Evolutionary conservation across 2,888 invertebrate genomes (phyloP).

Genomic region (Frankliniella intonsa): DNA sequence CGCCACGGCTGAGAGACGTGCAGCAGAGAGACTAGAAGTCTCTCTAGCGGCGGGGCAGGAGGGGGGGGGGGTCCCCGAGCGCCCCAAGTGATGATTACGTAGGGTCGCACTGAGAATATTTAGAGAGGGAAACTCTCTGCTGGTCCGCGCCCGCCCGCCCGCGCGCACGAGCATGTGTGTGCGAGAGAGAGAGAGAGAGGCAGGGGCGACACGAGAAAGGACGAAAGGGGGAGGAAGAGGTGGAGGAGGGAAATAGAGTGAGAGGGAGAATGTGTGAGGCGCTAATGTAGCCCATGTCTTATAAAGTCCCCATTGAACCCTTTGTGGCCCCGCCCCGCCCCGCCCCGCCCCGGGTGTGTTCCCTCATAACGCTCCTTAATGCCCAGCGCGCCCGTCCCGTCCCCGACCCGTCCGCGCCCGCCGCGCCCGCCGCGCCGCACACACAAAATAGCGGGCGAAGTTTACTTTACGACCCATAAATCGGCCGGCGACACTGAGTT

Average conservation of each 20-base stretch:
- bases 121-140: not conserved
- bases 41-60: too few species aligned
- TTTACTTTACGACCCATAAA: slow-evolving; percentile 20
- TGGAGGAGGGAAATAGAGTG: not conserved
- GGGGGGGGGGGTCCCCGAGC: not conserved
- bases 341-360: not conserved
- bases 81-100: slow-evolving; percentile 19
- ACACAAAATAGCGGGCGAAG: not conserved
- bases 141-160: too few species aligned
- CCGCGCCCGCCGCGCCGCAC: not conserved
- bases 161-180: not conserved
- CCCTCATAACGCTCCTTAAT: slow-evolving; percentile 3
- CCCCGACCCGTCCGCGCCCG: not conserved
- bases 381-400: not conserved
- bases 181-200: not conserved
- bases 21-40: too few species aligned
- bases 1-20: too few species aligned
- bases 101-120: slow-evolving; percentile 24
- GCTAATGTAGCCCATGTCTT: slow-evolving; percentile 15
- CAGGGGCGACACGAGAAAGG: not conserved
- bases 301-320: slow-evolving; percentile 26
- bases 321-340: not conserved
- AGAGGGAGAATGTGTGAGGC: not conserved
- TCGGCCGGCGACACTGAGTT: slow-evolving; percentile 7
- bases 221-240: not conserved